Conservation (phyloP, 2,113 vertebrate species). For the Lepisosteus osseus region DNA sequence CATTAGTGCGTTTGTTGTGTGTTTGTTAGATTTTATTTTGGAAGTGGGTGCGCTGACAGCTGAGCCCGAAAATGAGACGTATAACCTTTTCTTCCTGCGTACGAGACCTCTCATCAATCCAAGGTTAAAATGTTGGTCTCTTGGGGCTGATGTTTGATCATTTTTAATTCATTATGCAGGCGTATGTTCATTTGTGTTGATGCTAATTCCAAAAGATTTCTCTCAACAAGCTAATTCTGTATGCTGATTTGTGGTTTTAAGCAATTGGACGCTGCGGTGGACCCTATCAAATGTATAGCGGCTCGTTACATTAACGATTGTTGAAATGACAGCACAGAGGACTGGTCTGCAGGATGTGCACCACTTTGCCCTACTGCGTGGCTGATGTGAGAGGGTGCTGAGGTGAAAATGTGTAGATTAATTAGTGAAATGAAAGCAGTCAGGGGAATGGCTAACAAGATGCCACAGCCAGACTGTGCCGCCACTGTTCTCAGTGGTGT, state of each 20-base stretch:
- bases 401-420: conserved; percentile 27
- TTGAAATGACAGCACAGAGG: too few relatives aligned
- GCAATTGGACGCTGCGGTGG: too few relatives aligned
- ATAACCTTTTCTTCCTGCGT: too few relatives aligned
- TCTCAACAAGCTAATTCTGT: not conserved
- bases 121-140: too few relatives aligned
- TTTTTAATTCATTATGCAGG: conserved; percentile 36
- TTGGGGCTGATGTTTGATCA: conserved; percentile 5
- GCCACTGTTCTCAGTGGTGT: conserved; percentile 23
- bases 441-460: conserved; percentile 19
- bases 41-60: too few relatives aligned
- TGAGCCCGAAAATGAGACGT: too few relatives aligned
- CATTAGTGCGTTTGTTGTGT: too few relatives aligned
- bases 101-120: too few relatives aligned
- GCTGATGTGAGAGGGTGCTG: not conserved
- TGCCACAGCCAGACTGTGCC: conserved; percentile 24
- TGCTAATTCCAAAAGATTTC: conserved; percentile 25
- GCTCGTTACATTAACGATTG: too few relatives aligned
- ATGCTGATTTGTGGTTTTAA: too few relatives aligned
- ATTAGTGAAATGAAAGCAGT: conserved; percentile 34
- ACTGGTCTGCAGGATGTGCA: not conserved
- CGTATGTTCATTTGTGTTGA: conserved; percentile 34
- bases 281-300: too few relatives aligned
- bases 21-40: too few relatives aligned
- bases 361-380: conserved; percentile 3